phyloP scores from a whole-genome alignment of 1,140 invertebrate species.

The Leguminivora glycinivorella region DNA sequence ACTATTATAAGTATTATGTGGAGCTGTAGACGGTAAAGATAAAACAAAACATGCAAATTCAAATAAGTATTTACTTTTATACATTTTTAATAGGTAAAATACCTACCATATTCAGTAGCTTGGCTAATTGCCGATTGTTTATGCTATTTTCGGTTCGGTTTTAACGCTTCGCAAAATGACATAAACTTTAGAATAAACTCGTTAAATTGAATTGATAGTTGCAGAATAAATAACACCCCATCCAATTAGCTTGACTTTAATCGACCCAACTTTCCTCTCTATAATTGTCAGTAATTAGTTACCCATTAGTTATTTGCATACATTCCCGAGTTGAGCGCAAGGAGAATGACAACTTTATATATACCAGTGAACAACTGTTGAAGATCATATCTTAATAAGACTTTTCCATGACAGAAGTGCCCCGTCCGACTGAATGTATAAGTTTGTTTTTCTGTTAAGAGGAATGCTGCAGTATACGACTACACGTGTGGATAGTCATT shows the following conservation, averaged over 20 bases:
- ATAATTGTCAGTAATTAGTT: constrained; percentile 13
- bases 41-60: too few relatives aligned
- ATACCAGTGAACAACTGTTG: neutral
- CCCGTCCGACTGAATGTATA: neutral
- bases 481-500: neutral
- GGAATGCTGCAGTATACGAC: neutral
- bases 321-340: neutral
- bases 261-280: constrained; percentile 1
- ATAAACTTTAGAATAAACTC: neutral
- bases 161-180: neutral
- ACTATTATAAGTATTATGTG: too few relatives aligned
- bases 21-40: too few relatives aligned
- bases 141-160: neutral
- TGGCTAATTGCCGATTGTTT: neutral
- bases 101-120: neutral
- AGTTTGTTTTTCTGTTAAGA: neutral
- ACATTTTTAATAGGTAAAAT: neutral
- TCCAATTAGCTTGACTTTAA: constrained; percentile 13
- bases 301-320: constrained; percentile 13
- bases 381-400: neutral
- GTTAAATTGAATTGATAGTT: constrained; percentile 4
- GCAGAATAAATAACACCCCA: constrained; percentile 4
- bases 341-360: neutral
- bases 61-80: neutral
- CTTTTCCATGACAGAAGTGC: neutral